Base-by-base conservation (phyloP, 1,140 invertebrate genomes). In the Coenobita brevimanus region DNA sequence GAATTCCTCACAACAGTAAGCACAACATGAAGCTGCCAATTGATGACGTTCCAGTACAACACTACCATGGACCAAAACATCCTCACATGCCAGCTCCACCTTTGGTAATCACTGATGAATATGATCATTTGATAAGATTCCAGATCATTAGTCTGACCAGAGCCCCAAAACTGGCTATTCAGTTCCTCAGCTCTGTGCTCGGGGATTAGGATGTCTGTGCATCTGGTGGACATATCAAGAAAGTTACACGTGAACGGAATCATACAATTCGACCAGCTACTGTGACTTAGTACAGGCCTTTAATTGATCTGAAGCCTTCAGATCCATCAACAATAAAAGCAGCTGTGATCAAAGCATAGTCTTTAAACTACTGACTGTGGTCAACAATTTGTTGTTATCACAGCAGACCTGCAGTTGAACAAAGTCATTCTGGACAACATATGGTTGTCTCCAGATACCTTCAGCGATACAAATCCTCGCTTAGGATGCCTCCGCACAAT, bases 381-480 rank as follows among this genome's bases (percentile, higher is more conserved):
- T 43, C n/a, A n/a, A n/a, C n/a, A n/a, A n/a, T n/a, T n/a, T n/a
- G n/a, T n/a, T n/a, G n/a, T n/a, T n/a, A n/a, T 83, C 64, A 83
- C 81, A 83, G 67, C 60, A 8, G 81, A 83, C 54, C 81, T 82
- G 46, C 81, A 83, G 69, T 43, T 83, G 67, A 82, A 83, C 81
- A 46, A 60, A 21, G 36, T 83, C 33, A 76, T 43, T n/a, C 41
- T 83, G 8, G 54, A 83, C 36, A 83, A 57, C 38, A 76, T 76
- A 76, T 76, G 73, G 67, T 71, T 27, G 27, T 71, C 67, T 71
- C 67, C 67, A 71, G 79, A 82, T 13, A 8, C 75, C 62, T 82
- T 82, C 33, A n/a, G 30, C 6, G 75, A 82, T 73, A 73, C 75
- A 8, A 13, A 73, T 82, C 79, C 79, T 21, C 50, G 79, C 30